A percentile compares a stretch with the other conserved stretches of the same genome.
These are phyloP conservation scores for Lasioglossum oenotherae DNA, from an alignment of 2,888 invertebrate species.

Conservation along the genomic window DNA sequence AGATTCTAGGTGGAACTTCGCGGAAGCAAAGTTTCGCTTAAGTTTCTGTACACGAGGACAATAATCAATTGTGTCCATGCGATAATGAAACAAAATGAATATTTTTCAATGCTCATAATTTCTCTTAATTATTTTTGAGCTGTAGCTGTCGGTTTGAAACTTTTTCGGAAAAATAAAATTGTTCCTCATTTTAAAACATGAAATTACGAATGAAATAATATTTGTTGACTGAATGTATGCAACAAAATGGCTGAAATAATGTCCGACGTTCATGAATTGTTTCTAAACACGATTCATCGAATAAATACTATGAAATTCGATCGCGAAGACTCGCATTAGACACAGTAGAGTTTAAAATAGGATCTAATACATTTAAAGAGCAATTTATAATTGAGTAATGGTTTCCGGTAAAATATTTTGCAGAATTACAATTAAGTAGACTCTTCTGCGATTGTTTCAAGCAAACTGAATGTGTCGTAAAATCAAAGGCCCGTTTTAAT, in stretches of 20 bases:
- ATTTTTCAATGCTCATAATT: neutral
- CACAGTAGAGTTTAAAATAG: neutral
- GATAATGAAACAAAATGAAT: neutral
- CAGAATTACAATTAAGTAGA: neutral
- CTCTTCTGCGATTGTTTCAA: neutral
- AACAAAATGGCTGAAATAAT: neutral
- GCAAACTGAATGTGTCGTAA: too few species aligned
- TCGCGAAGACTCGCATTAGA: neutral
- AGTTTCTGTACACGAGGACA: neutral
- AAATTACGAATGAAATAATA: neutral
- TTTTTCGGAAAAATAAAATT: neutral
- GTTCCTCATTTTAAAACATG: neutral
- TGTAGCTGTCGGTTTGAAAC: neutral
- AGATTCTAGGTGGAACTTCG: constrained; percentile 13
- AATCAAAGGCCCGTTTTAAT: neutral
- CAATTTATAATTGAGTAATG: neutral
- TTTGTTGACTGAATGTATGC: neutral
- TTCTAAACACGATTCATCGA: neutral
- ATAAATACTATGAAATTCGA: neutral
- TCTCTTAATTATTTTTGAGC: neutral
- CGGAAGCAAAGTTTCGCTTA: neutral
- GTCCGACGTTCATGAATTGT: neutral
- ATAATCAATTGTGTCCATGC: neutral
- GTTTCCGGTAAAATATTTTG: neutral
- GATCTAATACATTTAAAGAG: neutral